phyloP scores from a whole-genome alignment of 1,140 invertebrate genomes.

The Mamestra configurata region DNA sequence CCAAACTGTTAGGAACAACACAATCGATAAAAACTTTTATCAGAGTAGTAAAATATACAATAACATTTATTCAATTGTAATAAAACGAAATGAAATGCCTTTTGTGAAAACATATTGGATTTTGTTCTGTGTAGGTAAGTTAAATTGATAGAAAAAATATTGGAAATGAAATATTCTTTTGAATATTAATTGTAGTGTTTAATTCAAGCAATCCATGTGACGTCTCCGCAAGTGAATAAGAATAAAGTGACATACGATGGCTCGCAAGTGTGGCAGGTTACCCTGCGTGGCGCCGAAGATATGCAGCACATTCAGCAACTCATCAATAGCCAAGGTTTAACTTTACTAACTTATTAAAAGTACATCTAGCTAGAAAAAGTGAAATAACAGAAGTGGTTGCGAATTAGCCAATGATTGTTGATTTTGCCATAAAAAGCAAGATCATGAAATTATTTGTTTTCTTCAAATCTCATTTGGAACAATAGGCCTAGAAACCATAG shows the following conservation, averaged over 20 bases:
- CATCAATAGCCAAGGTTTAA: slow-evolving; percentile 50
- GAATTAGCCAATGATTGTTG: too few relatives aligned
- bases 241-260: slow-evolving; percentile 51
- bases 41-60: slow-evolving; percentile 36
- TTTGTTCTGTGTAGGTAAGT: slow-evolving; percentile 40
- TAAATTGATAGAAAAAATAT: slow-evolving; percentile 23
- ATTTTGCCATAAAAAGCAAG: too few relatives aligned
- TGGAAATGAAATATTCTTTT: neutral
- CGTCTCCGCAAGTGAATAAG: neutral
- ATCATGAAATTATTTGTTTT: too few relatives aligned
- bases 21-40: slow-evolving; percentile 39
- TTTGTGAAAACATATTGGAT: slow-evolving; percentile 37
- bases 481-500: too few relatives aligned
- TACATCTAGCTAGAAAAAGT: too few relatives aligned
- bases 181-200: slow-evolving; percentile 1
- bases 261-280: slow-evolving; percentile 54
- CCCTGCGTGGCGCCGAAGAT: slow-evolving; percentile 36
- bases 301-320: slow-evolving; percentile 50
- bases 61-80: slow-evolving; percentile 37
- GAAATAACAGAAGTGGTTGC: too few relatives aligned
- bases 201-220: slow-evolving; percentile 19
- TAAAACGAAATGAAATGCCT: slow-evolving; percentile 39
- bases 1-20: slow-evolving; percentile 5
- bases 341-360: neutral
- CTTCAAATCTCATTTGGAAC: too few relatives aligned